A percentile compares a stretch with the other conserved stretches of the same genome.
Evolutionary conservation across 2,113 vertebrate genomes (phyloP).

Genomic region (Mixornis gularis): DNA sequence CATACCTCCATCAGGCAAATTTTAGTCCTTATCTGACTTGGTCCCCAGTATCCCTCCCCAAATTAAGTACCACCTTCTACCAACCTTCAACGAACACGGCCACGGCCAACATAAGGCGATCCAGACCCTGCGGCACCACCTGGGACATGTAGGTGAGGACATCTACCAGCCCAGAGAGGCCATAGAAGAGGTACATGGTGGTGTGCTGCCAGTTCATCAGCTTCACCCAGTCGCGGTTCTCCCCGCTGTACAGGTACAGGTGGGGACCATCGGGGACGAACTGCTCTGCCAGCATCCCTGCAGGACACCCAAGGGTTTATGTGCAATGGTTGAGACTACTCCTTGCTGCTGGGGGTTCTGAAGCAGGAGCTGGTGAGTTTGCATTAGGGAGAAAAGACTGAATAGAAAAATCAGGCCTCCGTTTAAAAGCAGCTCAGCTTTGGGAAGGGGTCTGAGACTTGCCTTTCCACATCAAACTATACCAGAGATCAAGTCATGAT

Average conservation of each 20-base stretch:
- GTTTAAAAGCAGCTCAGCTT: not conserved
- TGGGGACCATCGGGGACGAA: slow-evolving; percentile 92
- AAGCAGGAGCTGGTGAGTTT: not conserved
- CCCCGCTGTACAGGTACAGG: slow-evolving; percentile 71
- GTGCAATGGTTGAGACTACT: not conserved
- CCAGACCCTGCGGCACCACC: slow-evolving; percentile 73
- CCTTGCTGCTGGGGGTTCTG: not conserved
- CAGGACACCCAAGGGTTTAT: not conserved
- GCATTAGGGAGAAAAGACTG: not conserved
- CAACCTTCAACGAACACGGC: slow-evolving; percentile 88
- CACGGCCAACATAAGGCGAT: slow-evolving; percentile 77
- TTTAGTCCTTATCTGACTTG: not conserved
- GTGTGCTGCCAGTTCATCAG: slow-evolving; percentile 98
- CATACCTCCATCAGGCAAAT: not conserved
- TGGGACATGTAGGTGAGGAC: slow-evolving; percentile 61
- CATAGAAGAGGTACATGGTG: slow-evolving; percentile 96
- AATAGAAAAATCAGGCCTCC: not conserved
- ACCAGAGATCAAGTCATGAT: not conserved
- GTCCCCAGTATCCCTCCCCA: not conserved
- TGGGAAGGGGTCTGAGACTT: not conserved
- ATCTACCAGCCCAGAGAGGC: slow-evolving; percentile 76
- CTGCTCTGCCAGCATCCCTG: slow-evolving; percentile 94
- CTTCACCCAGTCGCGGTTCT: slow-evolving; percentile 79
- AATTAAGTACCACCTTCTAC: not conserved
- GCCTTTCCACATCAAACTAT: not conserved